Percentiles rank a stretch among this genome's conserved stretches.
These are phyloP conservation scores for Empidonax traillii DNA, from an alignment of 2,113 vertebrate species.

Conservation along the genomic window DNA sequence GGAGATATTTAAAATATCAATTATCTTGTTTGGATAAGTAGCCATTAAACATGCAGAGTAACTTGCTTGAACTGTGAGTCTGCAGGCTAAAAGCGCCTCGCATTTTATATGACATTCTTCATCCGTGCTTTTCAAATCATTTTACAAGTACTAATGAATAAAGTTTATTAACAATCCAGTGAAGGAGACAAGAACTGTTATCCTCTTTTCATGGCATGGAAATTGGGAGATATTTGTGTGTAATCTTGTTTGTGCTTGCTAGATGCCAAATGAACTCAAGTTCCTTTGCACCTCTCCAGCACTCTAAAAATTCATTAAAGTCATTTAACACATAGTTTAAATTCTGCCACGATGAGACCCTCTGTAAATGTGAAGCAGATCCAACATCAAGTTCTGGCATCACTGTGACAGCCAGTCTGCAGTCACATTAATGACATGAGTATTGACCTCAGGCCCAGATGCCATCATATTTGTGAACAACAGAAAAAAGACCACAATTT, in stretches of 20 bases:
- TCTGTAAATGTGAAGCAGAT: not conserved
- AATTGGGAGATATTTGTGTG: constrained; percentile 32
- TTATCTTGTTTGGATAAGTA: constrained; percentile 56
- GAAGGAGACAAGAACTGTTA: not conserved
- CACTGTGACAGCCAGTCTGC: not conserved
- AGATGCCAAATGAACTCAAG: not conserved
- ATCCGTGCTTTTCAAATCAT: constrained; percentile 43
- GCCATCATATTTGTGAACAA: not conserved
- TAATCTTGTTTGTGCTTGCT: not conserved
- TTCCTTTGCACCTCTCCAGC: not conserved
- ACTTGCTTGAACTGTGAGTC: constrained; percentile 18
- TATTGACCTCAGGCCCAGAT: not conserved
- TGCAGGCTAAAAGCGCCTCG: not conserved
- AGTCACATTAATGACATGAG: not conserved
- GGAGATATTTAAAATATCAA: constrained; percentile 53
- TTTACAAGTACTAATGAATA: constrained; percentile 57
- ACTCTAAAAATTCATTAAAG: not conserved
- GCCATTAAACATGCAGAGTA: constrained; percentile 46
- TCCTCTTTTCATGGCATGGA: not conserved
- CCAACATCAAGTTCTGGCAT: not conserved
- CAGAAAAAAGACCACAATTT: not conserved
- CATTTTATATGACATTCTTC: constrained; percentile 33
- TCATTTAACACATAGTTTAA: not conserved
- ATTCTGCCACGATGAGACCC: not conserved
- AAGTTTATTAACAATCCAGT: constrained; percentile 44